Percentiles rank a stretch among this genome's conserved stretches.
Evolutionary conservation across 2,113 vertebrate species (phyloP).

Genomic region (Seriola aureovittata): DNA sequence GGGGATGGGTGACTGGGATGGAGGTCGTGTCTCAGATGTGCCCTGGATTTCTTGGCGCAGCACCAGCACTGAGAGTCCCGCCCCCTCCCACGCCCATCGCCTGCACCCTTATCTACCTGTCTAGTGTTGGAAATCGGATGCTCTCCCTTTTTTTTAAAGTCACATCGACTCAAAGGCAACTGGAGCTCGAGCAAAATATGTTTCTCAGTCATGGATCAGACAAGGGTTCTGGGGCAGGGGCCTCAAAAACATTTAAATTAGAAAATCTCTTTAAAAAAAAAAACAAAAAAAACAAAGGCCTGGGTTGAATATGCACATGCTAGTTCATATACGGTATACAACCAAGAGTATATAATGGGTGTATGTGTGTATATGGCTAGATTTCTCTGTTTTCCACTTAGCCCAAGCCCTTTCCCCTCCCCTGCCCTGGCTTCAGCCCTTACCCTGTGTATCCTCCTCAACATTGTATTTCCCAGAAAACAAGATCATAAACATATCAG

Average conservation of each 20-base stretch:
- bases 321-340: constrained; percentile 79
- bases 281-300: constrained; percentile 80
- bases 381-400: constrained; percentile 70
- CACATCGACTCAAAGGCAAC: constrained; percentile 67
- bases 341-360: constrained; percentile 54
- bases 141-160: constrained; percentile 35
- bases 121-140: constrained; percentile 69
- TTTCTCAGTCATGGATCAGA: constrained; percentile 75
- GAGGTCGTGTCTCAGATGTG: constrained; percentile 61
- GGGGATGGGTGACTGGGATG: constrained; percentile 27
- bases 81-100: constrained; percentile 40
- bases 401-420: constrained; percentile 41
- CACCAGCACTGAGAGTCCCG: constrained; percentile 75
- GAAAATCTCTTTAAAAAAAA: constrained; percentile 60
- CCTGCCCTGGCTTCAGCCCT: constrained; percentile 63
- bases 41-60: constrained; percentile 58
- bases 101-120: constrained; percentile 69
- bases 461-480: constrained; percentile 83
- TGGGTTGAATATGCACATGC: constrained; percentile 90
- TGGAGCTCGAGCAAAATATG: constrained; percentile 67
- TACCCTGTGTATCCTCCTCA: constrained; percentile 82
- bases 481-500: constrained; percentile 87
- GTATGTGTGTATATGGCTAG: constrained; percentile 75
- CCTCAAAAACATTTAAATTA: constrained; percentile 51
- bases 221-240: constrained; percentile 50